These are phyloP conservation scores for Scatophagus argus DNA, from an alignment of 2,113 vertebrate genomes.

Conservation along the genomic window DNA sequence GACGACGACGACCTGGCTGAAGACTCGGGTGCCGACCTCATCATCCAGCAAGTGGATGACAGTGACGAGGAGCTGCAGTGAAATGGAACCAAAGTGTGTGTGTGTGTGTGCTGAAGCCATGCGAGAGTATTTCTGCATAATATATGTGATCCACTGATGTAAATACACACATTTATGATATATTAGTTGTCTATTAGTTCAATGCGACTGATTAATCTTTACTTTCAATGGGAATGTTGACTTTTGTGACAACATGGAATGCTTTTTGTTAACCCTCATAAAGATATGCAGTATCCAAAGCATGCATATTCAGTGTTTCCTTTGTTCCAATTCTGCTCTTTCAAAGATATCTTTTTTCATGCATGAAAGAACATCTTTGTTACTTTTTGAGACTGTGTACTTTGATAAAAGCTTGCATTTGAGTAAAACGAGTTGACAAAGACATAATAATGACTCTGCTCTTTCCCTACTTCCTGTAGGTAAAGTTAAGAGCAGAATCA, in stretches of 20 bases:
- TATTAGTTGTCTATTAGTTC: conserved; percentile 45
- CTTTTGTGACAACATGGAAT: conserved; percentile 43
- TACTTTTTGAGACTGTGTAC: conserved; percentile 15
- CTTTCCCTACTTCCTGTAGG: background rate
- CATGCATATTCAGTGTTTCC: conserved; percentile 63
- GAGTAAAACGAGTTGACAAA: conserved; percentile 14
- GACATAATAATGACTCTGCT: conserved; percentile 12
- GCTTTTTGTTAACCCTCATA: conserved; percentile 52
- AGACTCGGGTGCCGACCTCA: conserved; percentile 92
- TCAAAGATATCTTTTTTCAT: conserved; percentile 38
- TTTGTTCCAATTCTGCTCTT: conserved; percentile 46
- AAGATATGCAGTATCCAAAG: conserved; percentile 74
- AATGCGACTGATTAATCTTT: conserved; percentile 38
- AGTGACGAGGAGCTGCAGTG: conserved; percentile 93
- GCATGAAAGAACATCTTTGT: conserved; percentile 56
- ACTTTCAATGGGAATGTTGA: conserved; percentile 36
- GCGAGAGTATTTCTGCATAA: conserved; percentile 56
- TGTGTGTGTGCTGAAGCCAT: conserved; percentile 59
- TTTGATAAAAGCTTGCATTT: conserved; percentile 21
- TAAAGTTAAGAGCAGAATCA: background rate
- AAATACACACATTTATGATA: conserved; percentile 59
- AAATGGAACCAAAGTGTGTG: conserved; percentile 67
- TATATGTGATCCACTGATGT: conserved; percentile 47
- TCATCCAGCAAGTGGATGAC: conserved; percentile 96
- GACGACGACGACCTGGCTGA: conserved; percentile 94